Evolutionary conservation across 2,888 invertebrate species (phyloP).

Genomic region (Cephonodes hylas): DNA sequence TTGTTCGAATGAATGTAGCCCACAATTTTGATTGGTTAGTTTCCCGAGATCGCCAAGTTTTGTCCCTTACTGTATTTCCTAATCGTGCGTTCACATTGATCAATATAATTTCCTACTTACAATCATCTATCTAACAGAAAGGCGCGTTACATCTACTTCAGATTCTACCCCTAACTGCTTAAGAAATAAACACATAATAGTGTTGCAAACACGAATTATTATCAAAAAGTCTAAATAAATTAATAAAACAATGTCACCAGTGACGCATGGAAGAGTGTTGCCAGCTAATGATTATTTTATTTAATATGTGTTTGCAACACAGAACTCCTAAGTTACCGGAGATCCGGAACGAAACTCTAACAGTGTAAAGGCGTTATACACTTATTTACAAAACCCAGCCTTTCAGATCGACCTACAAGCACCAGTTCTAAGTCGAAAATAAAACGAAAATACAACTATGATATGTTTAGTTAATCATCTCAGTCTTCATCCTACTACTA

Average conservation of each 20-base stretch:
- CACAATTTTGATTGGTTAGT: not conserved
- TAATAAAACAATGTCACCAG: not conserved
- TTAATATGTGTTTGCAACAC: conserved; percentile 35
- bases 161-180: conserved; percentile 44
- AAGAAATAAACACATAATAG: conserved; percentile 31
- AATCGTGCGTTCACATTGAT: conserved; percentile 69
- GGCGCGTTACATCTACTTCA: conserved; percentile 53
- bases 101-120: conserved; percentile 53
- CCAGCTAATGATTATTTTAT: not conserved
- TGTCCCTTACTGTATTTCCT: conserved; percentile 36
- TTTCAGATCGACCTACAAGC: conserved; percentile 80
- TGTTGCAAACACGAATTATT: conserved; percentile 36
- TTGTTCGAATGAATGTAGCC: too few species aligned
- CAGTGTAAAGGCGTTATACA: conserved; percentile 74
- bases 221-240: not conserved
- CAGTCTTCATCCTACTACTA: conserved; percentile 80
- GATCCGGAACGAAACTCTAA: conserved; percentile 49
- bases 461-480: conserved; percentile 76
- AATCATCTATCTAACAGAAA: conserved; percentile 66
- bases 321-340: conserved; percentile 34
- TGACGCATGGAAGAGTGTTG: not conserved
- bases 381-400: conserved; percentile 80
- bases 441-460: conserved; percentile 67
- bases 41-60: conserved; percentile 24
- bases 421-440: conserved; percentile 80